Evolutionary conservation across 2,113 vertebrate genomes (phyloP), one percentile per base, ranked within the genome.

Genomic region (Psettodes erumei): DNA sequence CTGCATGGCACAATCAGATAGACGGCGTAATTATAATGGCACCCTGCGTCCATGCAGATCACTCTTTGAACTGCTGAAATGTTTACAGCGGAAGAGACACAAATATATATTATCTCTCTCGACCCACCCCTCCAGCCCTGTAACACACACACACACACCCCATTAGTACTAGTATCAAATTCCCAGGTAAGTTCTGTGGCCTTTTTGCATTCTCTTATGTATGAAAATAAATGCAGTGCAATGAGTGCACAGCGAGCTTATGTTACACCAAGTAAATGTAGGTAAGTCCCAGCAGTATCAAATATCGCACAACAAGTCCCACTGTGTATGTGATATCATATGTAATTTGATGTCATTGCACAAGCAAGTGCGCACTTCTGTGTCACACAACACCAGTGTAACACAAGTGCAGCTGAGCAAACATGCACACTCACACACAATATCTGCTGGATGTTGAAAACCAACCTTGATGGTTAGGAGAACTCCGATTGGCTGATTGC

Each of bases 401-500:
- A 55, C n/a, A 30, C 21, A 64, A 28, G n/a, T 47, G 25, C 35
- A 62, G 56, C n/a, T 21, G 27, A 79, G 59, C 21, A 45, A 30
- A 53, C 15, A 28, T 43, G 32, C 33, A 61, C 62, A 68, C 45
- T 38, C 33, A 72, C 12, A 47, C 42, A 64, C 35, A 73, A n/a
- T 4, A 28, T n/a, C 5, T 15, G 60, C 3, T 35, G 3, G 12
- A 25, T 21, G 25, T 30, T 53, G 25, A 61, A 58, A 18, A 89
- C 83, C 85, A 93, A 98, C 97, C 96, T 96, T 96, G 96, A 81
- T 96, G 95, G 72, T 37, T 93, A 37, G 95, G 92, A 23, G 92
- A 94, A 73, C 91, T 94, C 78, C 79, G 95, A 80, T 88, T 94
- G 71, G 94, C 79, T 9, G 91, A 90, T 42, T 93, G 92, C 79